Evolutionary conservation across 2,797 vertebrate genomes (phyloP), one percentile per base, ranked within the genome.

Genomic region (Argyrosomus regius): DNA sequence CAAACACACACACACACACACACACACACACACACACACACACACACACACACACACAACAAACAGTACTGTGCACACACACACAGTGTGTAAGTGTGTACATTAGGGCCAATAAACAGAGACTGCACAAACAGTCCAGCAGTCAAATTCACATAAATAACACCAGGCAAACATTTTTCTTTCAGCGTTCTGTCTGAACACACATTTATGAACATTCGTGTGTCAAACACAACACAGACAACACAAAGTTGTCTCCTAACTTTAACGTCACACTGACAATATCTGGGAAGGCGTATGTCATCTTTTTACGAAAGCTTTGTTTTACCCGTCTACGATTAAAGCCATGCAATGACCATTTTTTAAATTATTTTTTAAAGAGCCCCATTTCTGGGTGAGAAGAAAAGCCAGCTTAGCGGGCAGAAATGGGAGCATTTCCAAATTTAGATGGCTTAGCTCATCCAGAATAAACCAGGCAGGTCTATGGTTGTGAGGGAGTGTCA

Each of bases 71-170:
- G 35, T 39, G 35, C 35, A 39, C 8, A 39, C 6, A 43, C 48
- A n/a, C 49, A 10, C n/a, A 31, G n/a, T n/a, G n/a, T n/a, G 24
- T 6, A 20, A 11, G 26, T 46, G 8, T n/a, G 22, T 62, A n/a
- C 31, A 24, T 57, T 41, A 56, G 48, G 6, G 49, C 3, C 31
- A 75, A 57, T 75, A 49, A 54, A 48, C 31, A 65, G 22, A 67
- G 53, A 41, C 45, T 20, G 28, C 28, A 43, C 39, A 66, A 46
- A 60, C 4, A 24, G 6, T 52, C n/a, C 39, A 48, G 13, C 41
- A 39, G 57, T 26, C 24, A 67, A 54, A 60, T 72, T 45, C 13
- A 20, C 49, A 50, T 43, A 57, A 73, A 68, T 24, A 53, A 28
- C 0, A 9, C 20, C 39, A 56, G 62, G 12, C 41, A 59, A 72